Evolutionary conservation across 2,888 invertebrate genomes (phyloP).

Genomic region (Orgyia antiqua): DNA sequence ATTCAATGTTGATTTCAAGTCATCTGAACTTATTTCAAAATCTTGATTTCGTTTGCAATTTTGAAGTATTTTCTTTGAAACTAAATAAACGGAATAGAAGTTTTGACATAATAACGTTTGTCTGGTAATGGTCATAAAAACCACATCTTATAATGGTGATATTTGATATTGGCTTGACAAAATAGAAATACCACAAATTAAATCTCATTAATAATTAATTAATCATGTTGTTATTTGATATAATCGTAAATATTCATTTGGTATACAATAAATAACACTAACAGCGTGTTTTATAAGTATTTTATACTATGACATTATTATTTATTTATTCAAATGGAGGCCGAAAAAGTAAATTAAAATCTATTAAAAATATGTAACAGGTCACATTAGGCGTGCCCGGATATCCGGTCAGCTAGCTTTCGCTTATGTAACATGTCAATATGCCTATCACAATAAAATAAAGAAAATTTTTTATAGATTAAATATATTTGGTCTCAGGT

Average conservation of each 20-base stretch:
- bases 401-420: constrained; percentile 1
- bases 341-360: neutral
- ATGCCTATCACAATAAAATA: neutral
- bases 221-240: neutral
- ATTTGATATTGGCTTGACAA: no score
- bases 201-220: neutral
- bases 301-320: neutral
- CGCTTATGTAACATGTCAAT: no score
- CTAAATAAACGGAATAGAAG: no score
- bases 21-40: no score
- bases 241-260: neutral
- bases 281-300: neutral
- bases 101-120: no score
- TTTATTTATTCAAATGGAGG: constrained; percentile 2
- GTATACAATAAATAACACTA: neutral
- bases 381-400: neutral
- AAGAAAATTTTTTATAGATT: neutral
- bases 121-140: no score
- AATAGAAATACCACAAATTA: no score
- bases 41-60: no score
- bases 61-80: no score
- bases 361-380: neutral
- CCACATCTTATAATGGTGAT: no score
- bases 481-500: constrained; percentile 69
- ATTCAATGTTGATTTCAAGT: no score